phyloP scores from a whole-genome alignment of 2,888 invertebrate species.

The Coenonympha arcania region DNA sequence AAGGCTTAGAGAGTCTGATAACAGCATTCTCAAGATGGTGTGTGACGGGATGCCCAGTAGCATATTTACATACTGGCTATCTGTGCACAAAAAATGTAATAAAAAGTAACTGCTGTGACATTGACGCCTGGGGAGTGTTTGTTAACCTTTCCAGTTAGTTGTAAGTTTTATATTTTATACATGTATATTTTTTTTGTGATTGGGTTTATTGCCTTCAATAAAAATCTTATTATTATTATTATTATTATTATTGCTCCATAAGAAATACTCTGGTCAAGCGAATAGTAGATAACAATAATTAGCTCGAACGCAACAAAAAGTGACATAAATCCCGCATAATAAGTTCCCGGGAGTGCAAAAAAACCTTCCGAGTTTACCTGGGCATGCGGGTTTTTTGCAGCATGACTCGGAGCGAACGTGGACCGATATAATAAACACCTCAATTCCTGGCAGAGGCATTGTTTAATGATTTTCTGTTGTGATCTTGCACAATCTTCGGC shows the following conservation, averaged over 20 bases:
- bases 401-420: slow-evolving; percentile 55
- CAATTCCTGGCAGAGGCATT: slow-evolving; percentile 70
- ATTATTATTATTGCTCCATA: slow-evolving; percentile 64
- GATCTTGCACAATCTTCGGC: slow-evolving; percentile 70
- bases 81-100: no score
- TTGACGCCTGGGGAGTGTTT: no score
- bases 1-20: no score
- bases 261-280: slow-evolving; percentile 65
- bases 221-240: no score
- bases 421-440: slow-evolving; percentile 71
- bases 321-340: slow-evolving; percentile 74
- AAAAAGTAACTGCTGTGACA: no score
- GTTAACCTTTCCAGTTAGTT: no score
- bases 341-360: slow-evolving; percentile 60
- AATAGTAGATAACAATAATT: slow-evolving; percentile 73
- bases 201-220: no score
- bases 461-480: slow-evolving; percentile 73
- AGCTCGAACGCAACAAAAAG: slow-evolving; percentile 69
- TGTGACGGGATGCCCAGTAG: no score
- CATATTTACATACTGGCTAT: no score
- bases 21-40: no score
- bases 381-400: slow-evolving; percentile 55
- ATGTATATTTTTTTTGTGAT: no score
- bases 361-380: slow-evolving; percentile 64
- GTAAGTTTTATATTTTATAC: no score